A percentile compares a stretch with the other conserved stretches of the same genome.
phyloP scores from a whole-genome alignment of 2,888 invertebrate genomes.

The Phania funesta region DNA sequence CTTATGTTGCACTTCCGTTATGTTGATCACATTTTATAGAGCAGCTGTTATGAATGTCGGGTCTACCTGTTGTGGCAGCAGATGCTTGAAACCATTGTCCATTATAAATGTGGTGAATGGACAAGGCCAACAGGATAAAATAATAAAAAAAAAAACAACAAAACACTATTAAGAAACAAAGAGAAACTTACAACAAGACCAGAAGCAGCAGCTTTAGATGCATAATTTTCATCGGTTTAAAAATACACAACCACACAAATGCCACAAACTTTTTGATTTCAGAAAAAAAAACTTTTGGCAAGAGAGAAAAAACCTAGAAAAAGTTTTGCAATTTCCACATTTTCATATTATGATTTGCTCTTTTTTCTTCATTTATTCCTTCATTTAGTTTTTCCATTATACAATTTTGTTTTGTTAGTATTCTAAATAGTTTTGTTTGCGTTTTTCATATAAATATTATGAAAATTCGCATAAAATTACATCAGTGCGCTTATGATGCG shows the following conservation, averaged over 20 bases:
- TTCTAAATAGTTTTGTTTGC: constrained; percentile 11
- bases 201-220: constrained; percentile 25
- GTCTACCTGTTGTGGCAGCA: constrained; percentile 67
- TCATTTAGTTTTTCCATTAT: constrained; percentile 57
- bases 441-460: constrained; percentile 47
- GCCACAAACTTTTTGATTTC: constrained; percentile 36
- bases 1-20: constrained; percentile 68
- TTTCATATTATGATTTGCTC: constrained; percentile 57
- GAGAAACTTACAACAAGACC: constrained; percentile 22
- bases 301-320: constrained; percentile 15
- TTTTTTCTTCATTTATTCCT: constrained; percentile 39
- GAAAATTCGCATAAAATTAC: constrained; percentile 60
- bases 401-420: neutral
- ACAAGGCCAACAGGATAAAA: constrained; percentile 37
- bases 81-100: constrained; percentile 52
- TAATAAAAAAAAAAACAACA: neutral
- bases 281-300: constrained; percentile 16
- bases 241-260: constrained; percentile 38
- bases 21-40: constrained; percentile 71
- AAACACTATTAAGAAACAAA: constrained; percentile 4
- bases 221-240: constrained; percentile 50
- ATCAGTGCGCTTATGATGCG: constrained; percentile 48
- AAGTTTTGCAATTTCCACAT: constrained; percentile 66
- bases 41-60: constrained; percentile 66
- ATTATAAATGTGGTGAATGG: constrained; percentile 60